phyloP scores from a whole-genome alignment of 2,888 invertebrate genomes.

The Prenolepis imparis region DNA sequence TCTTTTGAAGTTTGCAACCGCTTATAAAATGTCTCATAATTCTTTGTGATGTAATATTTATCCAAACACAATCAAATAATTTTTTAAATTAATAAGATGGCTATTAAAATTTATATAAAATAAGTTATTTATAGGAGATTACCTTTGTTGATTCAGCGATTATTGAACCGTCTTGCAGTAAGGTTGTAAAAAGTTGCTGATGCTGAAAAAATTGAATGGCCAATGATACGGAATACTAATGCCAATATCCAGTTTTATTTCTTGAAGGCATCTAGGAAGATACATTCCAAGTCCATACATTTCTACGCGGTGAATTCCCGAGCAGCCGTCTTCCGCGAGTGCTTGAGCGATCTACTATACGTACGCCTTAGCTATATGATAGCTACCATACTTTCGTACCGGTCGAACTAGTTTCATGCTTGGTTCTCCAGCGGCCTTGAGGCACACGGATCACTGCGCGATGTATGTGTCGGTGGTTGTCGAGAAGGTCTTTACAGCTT shows the following conservation, averaged over 20 bases:
- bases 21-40: neutral
- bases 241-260: constrained; percentile 13
- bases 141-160: neutral
- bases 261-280: constrained; percentile 5
- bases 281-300: constrained; percentile 4
- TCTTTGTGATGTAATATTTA: neutral
- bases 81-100: neutral
- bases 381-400: constrained; percentile 75
- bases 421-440: constrained; percentile 80
- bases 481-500: constrained; percentile 70
- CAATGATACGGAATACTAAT: neutral
- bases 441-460: constrained; percentile 64
- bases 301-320: constrained; percentile 61
- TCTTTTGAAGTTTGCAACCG: neutral
- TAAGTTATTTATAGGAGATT: neutral
- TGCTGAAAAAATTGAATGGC: neutral
- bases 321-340: constrained; percentile 71
- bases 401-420: constrained; percentile 82
- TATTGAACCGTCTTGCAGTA: neutral
- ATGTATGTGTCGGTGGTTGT: constrained; percentile 53
- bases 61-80: neutral
- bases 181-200: neutral
- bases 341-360: constrained; percentile 70
- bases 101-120: neutral
- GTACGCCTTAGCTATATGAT: constrained; percentile 66